These are phyloP conservation scores for Maniola hyperantus DNA, from an alignment of 2,888 invertebrate species.

Conservation along the genomic window DNA sequence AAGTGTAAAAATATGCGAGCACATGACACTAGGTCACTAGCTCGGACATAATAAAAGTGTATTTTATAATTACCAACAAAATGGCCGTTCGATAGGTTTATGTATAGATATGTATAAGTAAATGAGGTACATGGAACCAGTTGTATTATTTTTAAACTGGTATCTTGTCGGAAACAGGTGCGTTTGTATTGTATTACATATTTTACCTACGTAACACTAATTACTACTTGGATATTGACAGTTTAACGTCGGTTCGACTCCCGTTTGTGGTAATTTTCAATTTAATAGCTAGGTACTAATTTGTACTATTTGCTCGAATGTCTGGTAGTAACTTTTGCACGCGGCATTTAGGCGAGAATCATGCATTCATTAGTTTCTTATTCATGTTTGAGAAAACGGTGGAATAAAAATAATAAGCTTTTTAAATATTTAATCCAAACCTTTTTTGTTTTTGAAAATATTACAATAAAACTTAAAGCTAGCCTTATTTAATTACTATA, in stretches of 20 bases:
- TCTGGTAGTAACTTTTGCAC: neutral
- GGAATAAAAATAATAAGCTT: too few species aligned
- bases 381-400: too few species aligned
- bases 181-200: slow-evolving; percentile 20
- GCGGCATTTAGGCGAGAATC: neutral
- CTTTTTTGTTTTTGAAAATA: too few species aligned
- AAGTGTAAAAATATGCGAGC: too few species aligned
- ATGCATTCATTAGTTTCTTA: neutral
- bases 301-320: neutral
- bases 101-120: too few species aligned
- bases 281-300: slow-evolving; percentile 4
- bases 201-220: slow-evolving; percentile 24
- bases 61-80: slow-evolving; percentile 10
- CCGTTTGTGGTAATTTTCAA: slow-evolving; percentile 19
- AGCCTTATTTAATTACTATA: too few species aligned
- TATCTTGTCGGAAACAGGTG: slow-evolving; percentile 35
- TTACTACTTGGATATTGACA: slow-evolving; percentile 29
- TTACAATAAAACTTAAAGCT: too few species aligned
- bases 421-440: too few species aligned
- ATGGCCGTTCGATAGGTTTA: neutral
- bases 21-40: too few species aligned
- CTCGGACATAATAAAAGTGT: neutral
- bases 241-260: slow-evolving; percentile 1
- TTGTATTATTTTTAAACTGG: slow-evolving; percentile 11
- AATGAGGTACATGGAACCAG: slow-evolving; percentile 11